Percentiles rank a stretch among this genome's conserved stretches.
These are phyloP conservation scores for Zaprionus taronus DNA, from an alignment of 1,140 invertebrate species.

Conservation along the genomic window DNA sequence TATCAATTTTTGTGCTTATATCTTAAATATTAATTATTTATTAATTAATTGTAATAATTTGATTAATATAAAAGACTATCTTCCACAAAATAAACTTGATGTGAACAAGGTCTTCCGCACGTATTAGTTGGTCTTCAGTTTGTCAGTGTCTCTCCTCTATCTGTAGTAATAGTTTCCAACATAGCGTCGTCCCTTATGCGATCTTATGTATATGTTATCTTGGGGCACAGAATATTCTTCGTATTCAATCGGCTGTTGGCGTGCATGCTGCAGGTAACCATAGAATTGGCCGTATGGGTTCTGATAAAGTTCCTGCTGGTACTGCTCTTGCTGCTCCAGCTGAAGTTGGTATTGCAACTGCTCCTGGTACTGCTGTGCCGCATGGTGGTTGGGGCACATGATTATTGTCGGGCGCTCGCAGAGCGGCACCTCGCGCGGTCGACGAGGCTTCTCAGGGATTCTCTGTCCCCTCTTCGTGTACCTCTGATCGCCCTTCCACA, in stretches of 20 bases:
- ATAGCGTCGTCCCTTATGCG: slow-evolving; percentile 19
- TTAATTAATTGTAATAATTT: too few relatives aligned
- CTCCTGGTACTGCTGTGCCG: slow-evolving; percentile 24
- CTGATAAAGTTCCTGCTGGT: slow-evolving; percentile 11
- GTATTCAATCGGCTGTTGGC: not conserved
- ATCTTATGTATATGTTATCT: not conserved
- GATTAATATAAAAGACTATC: not conserved
- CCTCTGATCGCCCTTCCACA: too few relatives aligned
- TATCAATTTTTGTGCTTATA: too few relatives aligned
- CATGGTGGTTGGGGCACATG: slow-evolving; percentile 16
- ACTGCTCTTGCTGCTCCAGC: slow-evolving; percentile 12
- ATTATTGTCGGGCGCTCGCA: slow-evolving; percentile 40
- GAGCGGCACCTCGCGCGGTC: slow-evolving; percentile 24
- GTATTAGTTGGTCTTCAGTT: not conserved
- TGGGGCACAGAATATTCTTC: slow-evolving; percentile 31
- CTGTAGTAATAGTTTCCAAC: slow-evolving; percentile 69
- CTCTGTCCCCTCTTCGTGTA: too few relatives aligned
- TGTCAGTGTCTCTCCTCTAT: slow-evolving; percentile 10
- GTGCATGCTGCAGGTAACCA: not conserved
- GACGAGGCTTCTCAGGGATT: not conserved
- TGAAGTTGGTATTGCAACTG: slow-evolving; percentile 32
- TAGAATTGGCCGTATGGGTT: not conserved
- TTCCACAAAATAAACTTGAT: not conserved
- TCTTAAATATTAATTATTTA: too few relatives aligned
- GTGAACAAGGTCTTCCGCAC: not conserved